These are phyloP conservation scores for Cynopterus brachyotis DNA, from an alignment of 2,113 vertebrate genomes.

Conservation along the genomic window DNA sequence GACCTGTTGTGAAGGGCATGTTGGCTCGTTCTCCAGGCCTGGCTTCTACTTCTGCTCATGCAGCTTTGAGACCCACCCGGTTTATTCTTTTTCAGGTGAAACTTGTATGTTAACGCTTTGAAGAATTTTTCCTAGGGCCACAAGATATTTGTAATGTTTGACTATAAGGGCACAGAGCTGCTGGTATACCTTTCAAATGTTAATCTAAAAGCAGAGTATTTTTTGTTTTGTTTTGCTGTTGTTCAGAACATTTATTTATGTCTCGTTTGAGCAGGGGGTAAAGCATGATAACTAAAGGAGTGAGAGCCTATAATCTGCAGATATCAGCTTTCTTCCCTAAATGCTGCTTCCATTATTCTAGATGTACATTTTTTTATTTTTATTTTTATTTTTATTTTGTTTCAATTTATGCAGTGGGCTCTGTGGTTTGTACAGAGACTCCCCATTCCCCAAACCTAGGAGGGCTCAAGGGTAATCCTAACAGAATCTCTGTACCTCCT, in stretches of 20 bases:
- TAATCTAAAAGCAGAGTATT: neutral
- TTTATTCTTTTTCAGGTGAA: neutral
- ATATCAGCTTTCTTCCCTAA: neutral
- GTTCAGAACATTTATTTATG: neutral
- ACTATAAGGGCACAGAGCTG: neutral
- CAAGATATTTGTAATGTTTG: neutral
- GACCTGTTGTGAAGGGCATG: neutral
- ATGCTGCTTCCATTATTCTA: neutral
- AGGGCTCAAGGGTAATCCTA: slow-evolving; percentile 37
- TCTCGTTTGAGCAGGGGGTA: neutral
- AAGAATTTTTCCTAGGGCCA: neutral
- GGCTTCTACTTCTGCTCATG: neutral
- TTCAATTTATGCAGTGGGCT: slow-evolving; percentile 31
- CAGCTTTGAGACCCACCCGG: neutral
- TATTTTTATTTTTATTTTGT: neutral
- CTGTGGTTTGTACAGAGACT: slow-evolving; percentile 56
- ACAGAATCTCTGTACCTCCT: slow-evolving; percentile 45
- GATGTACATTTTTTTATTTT: neutral
- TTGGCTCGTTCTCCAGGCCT: neutral
- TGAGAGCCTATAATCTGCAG: neutral
- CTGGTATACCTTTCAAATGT: neutral
- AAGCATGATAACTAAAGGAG: neutral
- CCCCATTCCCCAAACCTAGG: slow-evolving; percentile 15
- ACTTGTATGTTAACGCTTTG: neutral
- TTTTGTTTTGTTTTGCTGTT: neutral